These are phyloP conservation scores for Orthosia incerta DNA, from an alignment of 2,888 invertebrate genomes.

Conservation along the genomic window DNA sequence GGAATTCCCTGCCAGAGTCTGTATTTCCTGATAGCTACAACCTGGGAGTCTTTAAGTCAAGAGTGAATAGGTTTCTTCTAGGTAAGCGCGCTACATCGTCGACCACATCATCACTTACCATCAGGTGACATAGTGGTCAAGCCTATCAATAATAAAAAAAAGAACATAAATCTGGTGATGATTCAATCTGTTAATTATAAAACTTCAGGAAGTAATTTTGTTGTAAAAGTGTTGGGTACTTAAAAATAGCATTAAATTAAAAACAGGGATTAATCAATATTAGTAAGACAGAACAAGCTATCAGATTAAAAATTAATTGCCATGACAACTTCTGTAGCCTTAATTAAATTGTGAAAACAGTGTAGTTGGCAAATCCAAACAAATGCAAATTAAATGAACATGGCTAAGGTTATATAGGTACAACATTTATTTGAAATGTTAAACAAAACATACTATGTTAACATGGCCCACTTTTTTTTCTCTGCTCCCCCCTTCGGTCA, in stretches of 20 bases:
- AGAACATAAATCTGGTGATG: background rate
- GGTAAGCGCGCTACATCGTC: no score
- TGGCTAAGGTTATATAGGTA: background rate
- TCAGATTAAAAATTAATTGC: slow-evolving; percentile 28
- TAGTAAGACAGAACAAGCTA: slow-evolving; percentile 8
- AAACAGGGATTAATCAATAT: background rate
- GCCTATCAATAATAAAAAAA: no score
- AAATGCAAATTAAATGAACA: slow-evolving; percentile 4
- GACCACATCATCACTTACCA: no score
- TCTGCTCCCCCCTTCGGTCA: no score
- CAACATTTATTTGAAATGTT: background rate
- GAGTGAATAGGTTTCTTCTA: no score
- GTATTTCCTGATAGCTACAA: no score
- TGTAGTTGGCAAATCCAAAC: slow-evolving; percentile 8
- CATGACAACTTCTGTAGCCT: slow-evolving; percentile 1
- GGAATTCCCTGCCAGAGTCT: no score
- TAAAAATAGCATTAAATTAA: background rate
- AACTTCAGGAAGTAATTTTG: background rate
- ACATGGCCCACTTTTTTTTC: no score
- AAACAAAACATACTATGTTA: background rate
- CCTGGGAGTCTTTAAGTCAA: no score
- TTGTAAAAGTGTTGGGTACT: background rate
- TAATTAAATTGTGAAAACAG: slow-evolving; percentile 34
- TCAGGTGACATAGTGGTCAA: no score
- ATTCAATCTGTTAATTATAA: background rate